Base-by-base conservation (phyloP, 2,797 vertebrate species). In the Anniella stebbinsi region DNA sequence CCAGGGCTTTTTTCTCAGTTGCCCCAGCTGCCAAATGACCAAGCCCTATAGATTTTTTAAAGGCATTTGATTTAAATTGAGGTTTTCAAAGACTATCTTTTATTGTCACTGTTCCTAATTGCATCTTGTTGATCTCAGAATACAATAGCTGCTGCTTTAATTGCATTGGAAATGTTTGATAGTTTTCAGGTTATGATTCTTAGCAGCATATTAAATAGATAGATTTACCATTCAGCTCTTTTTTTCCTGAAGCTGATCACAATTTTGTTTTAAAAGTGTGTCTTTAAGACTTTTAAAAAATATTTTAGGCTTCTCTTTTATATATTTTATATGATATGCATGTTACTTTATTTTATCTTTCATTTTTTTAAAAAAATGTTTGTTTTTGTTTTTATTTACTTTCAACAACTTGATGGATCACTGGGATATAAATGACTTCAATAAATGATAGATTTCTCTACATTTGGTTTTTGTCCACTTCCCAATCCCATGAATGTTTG, bases 31-130 rank as follows among this genome's bases (percentile, higher is more conserved):
- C 25, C 6, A 18, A 85, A 73, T 57, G 63, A 33, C 48, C 41
- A 85, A 86, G 41, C 25, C 45, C n/a, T n/a, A n/a, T n/a, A n/a
- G n/a, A n/a, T 86, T 75, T 86, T 75, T 60, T 60, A 60, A 75
- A 86, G 13, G 25, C 45, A 30, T 30, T 23, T 36, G n/a, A 38
- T 73, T 38, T 86, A 23, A 17, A 13, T 2, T 18, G 2, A 63
- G 18, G 12, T 21, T 60, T 73, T 60, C 76, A 17, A 33, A 25
- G 54, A 2, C n/a, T 41, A 30, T 17, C 66, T 84, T 70, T 69
- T 84, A 84, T 33, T 48, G 8, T 84, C 45, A n/a, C 17, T 5
- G 9, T 15, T 75, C 36, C 51, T 76, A 60, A 18, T 76, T 60
- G 30, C 30, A 38, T 60, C 51, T 60, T 41, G 72, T 36, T 38